Base-by-base conservation (phyloP, 2,888 invertebrate species). In the Operophtera brumata region DNA sequence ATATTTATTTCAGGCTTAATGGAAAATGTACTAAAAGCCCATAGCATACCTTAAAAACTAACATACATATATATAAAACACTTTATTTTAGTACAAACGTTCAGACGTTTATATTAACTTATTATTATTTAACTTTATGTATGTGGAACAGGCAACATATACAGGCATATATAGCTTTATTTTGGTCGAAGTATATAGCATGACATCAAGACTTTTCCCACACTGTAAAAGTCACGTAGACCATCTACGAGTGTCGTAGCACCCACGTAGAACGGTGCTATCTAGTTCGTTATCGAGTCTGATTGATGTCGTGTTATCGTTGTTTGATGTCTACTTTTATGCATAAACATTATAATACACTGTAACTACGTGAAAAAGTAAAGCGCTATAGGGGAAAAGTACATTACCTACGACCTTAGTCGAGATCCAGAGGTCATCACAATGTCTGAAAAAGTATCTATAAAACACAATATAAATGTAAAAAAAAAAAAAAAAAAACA, bases 181-280 rank as follows among this genome's bases (percentile, higher is more conserved):
- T n/a, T n/a, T n/a, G n/a, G n/a, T n/a, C n/a, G n/a, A n/a, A n/a
- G n/a, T 20, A 3, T 20, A 3, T 20, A 20, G 20, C 20, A 20
- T 20, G 2, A 20, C 2, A 20, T 30, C 9, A 30, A 30, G 9
- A 30, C 34, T 34, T 13, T 36, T 36, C 13, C 1, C 12, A 7
- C 13, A 6, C 12, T 13, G n/a, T 45, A 34, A 26, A 42, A 43
- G 54, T 47, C 37, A 32, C 54, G 57, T 58, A 54, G 50, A 45
- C 20, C 39, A 25, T 47, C 54, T 58, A 58, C 58, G 52, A 41
- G 25, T 42, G 26, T 37, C 53, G 54, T 47, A 54, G 48, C 48
- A 45, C 42, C 44, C 26, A 11, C 35, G 55, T 47, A 43, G 50
- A 13, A 32, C 26, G 11, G 10, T n/a, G 32, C 26, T 56, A 47